Evolutionary conservation across 2,888 invertebrate genomes (phyloP).

Genomic region (Dusona sp.): DNA sequence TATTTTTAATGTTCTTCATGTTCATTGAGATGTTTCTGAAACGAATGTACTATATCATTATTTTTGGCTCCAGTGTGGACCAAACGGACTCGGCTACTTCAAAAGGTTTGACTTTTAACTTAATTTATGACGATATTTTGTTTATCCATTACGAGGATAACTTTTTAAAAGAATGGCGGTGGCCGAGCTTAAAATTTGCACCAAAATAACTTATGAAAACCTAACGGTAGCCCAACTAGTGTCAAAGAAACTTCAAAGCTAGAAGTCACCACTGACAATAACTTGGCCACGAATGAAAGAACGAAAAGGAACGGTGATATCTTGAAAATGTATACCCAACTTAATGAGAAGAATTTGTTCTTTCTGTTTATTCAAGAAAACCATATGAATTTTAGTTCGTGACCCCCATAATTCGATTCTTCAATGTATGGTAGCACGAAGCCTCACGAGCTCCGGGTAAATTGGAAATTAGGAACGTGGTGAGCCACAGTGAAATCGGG

Average conservation of each 20-base stretch:
- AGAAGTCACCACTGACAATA: not conserved
- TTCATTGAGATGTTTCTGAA: not conserved
- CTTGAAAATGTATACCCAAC: not conserved
- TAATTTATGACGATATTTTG: not conserved
- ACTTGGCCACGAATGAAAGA: not conserved
- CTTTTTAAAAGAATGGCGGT: not conserved
- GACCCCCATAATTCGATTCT: not conserved
- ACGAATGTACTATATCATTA: not conserved
- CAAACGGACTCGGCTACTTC: not conserved
- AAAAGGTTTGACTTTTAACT: not conserved
- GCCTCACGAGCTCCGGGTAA: slow-evolving; percentile 23
- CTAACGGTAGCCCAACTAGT: not conserved
- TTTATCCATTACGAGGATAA: not conserved
- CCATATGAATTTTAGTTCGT: not conserved
- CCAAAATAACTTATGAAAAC: not conserved
- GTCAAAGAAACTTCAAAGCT: not conserved
- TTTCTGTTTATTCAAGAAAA: slow-evolving; percentile 6
- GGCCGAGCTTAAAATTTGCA: not conserved
- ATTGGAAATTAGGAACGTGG: slow-evolving; percentile 45
- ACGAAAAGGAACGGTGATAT: not conserved
- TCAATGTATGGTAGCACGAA: slow-evolving; percentile 7
- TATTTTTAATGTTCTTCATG: too few species aligned
- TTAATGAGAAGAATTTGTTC: not conserved
- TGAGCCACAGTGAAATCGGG: slow-evolving; percentile 50
- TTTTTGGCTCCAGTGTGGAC: not conserved